Percentiles rank a stretch among this genome's conserved stretches.
These are phyloP conservation scores for Folsomia manolachei DNA, from an alignment of 2,888 invertebrate species.

Conservation along the genomic window DNA sequence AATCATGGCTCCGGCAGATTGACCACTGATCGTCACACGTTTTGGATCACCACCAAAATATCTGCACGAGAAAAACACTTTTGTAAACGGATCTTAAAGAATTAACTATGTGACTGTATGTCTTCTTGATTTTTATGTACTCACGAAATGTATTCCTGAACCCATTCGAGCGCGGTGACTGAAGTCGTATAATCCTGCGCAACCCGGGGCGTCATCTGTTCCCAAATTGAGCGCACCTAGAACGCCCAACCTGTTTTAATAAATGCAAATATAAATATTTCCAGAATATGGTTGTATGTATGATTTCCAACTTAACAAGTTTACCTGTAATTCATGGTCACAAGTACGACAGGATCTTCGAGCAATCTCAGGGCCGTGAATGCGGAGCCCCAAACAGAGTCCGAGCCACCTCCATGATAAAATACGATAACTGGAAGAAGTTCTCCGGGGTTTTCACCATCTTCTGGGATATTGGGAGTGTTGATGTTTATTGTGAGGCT, in stretches of 20 bases:
- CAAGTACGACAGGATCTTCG: slow-evolving; percentile 33
- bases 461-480: slow-evolving; percentile 23
- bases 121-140: neutral
- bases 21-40: slow-evolving; percentile 21
- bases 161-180: slow-evolving; percentile 38
- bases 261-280: neutral
- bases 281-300: neutral
- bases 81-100: neutral
- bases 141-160: slow-evolving; percentile 36
- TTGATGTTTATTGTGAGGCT: slow-evolving; percentile 35
- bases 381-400: slow-evolving; percentile 26
- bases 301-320: neutral
- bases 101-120: neutral
- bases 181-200: slow-evolving; percentile 39
- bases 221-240: slow-evolving; percentile 39
- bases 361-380: slow-evolving; percentile 34
- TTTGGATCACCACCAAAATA: slow-evolving; percentile 17
- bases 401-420: slow-evolving; percentile 2
- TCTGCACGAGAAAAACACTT: neutral
- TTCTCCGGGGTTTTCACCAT: neutral
- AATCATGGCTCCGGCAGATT: slow-evolving; percentile 37
- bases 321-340: slow-evolving; percentile 36
- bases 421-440: slow-evolving; percentile 28
- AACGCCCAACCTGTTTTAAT: slow-evolving; percentile 14
- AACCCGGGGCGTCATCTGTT: slow-evolving; percentile 37